Evolutionary conservation across 92 coral and sea anemone genomes (phyloP).

Genomic region (Nematostella vectensis): DNA sequence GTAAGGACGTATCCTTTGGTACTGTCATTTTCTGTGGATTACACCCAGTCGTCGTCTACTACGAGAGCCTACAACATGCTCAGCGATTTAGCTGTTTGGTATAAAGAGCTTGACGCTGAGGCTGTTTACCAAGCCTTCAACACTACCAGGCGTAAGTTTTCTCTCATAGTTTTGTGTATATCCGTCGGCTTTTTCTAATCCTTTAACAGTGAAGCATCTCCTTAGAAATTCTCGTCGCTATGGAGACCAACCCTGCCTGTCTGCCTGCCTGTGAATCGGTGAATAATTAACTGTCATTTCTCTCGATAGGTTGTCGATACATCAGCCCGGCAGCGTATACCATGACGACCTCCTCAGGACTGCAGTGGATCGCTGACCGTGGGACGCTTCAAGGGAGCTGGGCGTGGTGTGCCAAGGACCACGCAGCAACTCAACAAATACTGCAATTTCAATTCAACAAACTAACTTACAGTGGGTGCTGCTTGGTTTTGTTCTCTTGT

Average conservation of each 20-base stretch:
- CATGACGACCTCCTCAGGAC: slow-evolving; percentile 9
- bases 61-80: slow-evolving; percentile 6
- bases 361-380: slow-evolving; percentile 8
- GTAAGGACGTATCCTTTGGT: no score
- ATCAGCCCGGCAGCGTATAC: background rate
- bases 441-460: slow-evolving; percentile 14
- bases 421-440: slow-evolving; percentile 6
- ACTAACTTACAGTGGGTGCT: slow-evolving; percentile 16
- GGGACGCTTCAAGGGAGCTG: background rate
- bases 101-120: slow-evolving; percentile 2
- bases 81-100: slow-evolving; percentile 20
- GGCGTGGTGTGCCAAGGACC: slow-evolving; percentile 17
- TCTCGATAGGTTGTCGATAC: slow-evolving; percentile 22
- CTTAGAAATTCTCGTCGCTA: no score
- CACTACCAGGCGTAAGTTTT: slow-evolving; percentile 16
- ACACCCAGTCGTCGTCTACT: background rate
- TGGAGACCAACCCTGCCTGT: no score
- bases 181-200: no score
- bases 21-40: background rate
- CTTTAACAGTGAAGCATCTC: no score
- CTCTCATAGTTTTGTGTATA: no score
- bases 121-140: slow-evolving; percentile 12
- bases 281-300: no score
- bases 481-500: no score
- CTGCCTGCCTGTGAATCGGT: no score